Evolutionary conservation across 1,140 invertebrate species (phyloP).

Genomic region (Camponotus vicinus): DNA sequence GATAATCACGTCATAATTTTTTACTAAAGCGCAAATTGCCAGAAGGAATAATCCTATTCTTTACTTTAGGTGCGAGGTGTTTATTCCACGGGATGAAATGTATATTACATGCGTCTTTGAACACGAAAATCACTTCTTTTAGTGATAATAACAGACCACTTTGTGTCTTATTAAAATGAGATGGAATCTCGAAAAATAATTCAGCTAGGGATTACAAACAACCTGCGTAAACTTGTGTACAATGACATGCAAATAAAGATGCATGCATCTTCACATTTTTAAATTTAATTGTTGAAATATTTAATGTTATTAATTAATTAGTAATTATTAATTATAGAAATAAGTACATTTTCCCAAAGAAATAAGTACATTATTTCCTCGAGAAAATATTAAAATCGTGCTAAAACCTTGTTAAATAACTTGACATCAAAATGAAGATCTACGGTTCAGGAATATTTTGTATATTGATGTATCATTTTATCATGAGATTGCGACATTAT

Average conservation of each 20-base stretch:
- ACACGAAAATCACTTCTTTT: not conserved
- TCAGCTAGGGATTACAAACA: not conserved
- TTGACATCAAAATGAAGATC: conserved; percentile 9
- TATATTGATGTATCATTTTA: not conserved
- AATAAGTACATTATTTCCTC: not conserved
- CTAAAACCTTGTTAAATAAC: not conserved
- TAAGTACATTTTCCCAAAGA: not conserved
- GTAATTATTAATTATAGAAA: no score
- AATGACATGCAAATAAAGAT: not conserved
- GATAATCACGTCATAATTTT: not conserved
- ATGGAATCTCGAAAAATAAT: not conserved
- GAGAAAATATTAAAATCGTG: not conserved
- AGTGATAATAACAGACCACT: not conserved
- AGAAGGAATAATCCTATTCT: not conserved
- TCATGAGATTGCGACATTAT: not conserved
- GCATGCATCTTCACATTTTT: not conserved
- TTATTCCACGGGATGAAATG: not conserved
- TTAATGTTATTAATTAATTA: not conserved
- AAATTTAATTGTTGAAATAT: not conserved
- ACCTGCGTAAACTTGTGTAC: not conserved
- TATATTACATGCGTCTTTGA: not conserved
- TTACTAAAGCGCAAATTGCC: not conserved
- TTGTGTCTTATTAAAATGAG: conserved; percentile 1
- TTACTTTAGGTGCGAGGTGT: not conserved
- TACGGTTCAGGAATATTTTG: not conserved